A percentile compares a stretch with the other conserved stretches of the same genome.
Evolutionary conservation across 2,113 vertebrate species (phyloP).

Genomic region (Sturnus vulgaris): DNA sequence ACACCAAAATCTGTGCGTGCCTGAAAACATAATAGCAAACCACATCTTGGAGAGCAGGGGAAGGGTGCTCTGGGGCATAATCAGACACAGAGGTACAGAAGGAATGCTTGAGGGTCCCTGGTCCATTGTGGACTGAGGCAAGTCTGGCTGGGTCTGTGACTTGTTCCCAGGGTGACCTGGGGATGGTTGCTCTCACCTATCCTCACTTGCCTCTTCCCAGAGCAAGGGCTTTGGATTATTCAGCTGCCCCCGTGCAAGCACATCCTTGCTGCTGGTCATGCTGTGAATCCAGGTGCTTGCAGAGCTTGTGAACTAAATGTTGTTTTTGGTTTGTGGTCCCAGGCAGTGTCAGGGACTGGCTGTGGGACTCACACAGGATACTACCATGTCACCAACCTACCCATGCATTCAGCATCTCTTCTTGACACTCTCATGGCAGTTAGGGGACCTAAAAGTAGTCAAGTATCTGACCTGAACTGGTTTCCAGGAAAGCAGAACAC

Average conservation of each 20-base stretch:
- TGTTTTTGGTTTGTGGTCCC: not conserved
- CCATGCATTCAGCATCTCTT: not conserved
- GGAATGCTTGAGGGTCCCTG: not conserved
- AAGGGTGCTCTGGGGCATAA: not conserved
- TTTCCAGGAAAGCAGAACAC: not conserved
- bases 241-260: rapidly evolving
- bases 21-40: not conserved
- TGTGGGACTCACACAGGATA: not conserved
- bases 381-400: not conserved
- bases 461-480: not conserved
- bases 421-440: not conserved
- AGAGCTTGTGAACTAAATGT: not conserved
- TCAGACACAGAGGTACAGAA: not conserved
- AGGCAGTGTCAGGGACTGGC: not conserved
- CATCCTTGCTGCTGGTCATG: not conserved
- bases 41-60: not conserved
- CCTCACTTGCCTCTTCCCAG: not conserved
- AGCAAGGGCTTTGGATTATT: not conserved
- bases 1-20: not conserved
- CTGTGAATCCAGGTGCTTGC: not conserved
- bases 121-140: not conserved
- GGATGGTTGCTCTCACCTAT: not conserved
- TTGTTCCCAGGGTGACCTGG: not conserved
- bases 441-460: not conserved
- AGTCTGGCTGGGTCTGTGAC: not conserved